These are phyloP conservation scores for Cantharis lateralis DNA, from an alignment of 2,888 invertebrate genomes.

Conservation along the genomic window DNA sequence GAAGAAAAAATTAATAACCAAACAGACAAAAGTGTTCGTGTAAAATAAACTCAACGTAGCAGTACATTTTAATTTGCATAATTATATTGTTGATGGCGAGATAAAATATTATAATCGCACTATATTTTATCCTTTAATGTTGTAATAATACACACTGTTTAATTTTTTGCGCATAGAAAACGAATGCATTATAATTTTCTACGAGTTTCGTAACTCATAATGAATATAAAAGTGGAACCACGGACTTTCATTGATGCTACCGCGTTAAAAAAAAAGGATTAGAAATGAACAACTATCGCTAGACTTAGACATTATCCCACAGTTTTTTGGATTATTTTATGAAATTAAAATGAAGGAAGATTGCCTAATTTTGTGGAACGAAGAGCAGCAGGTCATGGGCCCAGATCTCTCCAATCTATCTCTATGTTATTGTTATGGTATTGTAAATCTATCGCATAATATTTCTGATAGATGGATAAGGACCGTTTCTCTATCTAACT, in stretches of 20 bases:
- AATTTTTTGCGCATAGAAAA: background rate
- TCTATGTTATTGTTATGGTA: too few relatives aligned
- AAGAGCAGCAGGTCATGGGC: too few relatives aligned
- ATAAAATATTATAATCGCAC: background rate
- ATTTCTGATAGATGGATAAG: too few relatives aligned
- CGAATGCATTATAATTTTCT: background rate
- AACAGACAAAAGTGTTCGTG: background rate
- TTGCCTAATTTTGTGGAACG: too few relatives aligned
- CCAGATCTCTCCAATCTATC: too few relatives aligned
- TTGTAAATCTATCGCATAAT: too few relatives aligned
- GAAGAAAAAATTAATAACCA: background rate
- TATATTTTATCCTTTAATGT: background rate
- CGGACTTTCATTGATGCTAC: background rate
- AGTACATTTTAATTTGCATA: slow-evolving; percentile 1
- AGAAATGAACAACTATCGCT: too few relatives aligned
- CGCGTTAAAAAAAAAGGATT: background rate
- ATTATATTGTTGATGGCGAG: background rate
- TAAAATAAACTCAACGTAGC: background rate
- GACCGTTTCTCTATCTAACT: too few relatives aligned
- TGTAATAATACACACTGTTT: background rate
- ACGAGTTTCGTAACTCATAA: background rate
- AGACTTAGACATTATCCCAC: too few relatives aligned
- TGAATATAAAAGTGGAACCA: background rate
- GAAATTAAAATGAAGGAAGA: too few relatives aligned
- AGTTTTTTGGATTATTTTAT: too few relatives aligned